Base-by-base conservation (phyloP, 2,888 invertebrate species). In the Nycteola revayana region DNA sequence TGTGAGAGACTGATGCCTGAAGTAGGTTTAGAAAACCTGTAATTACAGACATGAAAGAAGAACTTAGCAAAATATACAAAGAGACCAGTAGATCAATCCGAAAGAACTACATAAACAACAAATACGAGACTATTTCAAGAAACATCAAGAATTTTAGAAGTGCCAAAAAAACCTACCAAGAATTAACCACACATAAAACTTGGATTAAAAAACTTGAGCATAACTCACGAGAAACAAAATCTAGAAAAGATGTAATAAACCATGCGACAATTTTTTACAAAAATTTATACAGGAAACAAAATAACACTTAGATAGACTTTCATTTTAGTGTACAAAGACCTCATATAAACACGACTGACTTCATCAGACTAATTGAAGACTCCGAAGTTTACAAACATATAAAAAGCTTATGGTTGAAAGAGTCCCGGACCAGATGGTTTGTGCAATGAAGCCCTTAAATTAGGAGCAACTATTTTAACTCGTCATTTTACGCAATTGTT, bases 91-190 rank as follows among this genome's bases (percentile, higher is more conserved):
- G 18, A 18, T 32, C 29, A 9, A 39, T 39, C 9, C 8, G 23
- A 1, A 14, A 35, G 10, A 37, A 45, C 30, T 47, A 47, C 21
- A 21, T 5, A 2, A 21, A n/a, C 7, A 2, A 21, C 21, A 21
- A 7, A 21, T 21, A 21, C 21, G 9, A 31, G 10, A 37, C 24
- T 9, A 40, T 51, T 7, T 14, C 32, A 36, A 48, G 18, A 30
- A 43, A 48, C 26, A 27, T 48, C 1, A 48, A 28, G 1, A 42
- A 37, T 18, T 36, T 36, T 26, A 36, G 41, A 34, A 47, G 43
- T 24, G 8, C 25, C 3, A 49, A 43, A 42, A 46, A 25, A 36
- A 37, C 36, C 3, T 36, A 23, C 7, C 44, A 37, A 25, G 32
- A 41, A 28, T n/a, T 35, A 22, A 36, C 31, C 8, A 36, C 31